These are phyloP conservation scores for Tor tambroides DNA, from an alignment of 2,113 vertebrate genomes.

Conservation along the genomic window DNA sequence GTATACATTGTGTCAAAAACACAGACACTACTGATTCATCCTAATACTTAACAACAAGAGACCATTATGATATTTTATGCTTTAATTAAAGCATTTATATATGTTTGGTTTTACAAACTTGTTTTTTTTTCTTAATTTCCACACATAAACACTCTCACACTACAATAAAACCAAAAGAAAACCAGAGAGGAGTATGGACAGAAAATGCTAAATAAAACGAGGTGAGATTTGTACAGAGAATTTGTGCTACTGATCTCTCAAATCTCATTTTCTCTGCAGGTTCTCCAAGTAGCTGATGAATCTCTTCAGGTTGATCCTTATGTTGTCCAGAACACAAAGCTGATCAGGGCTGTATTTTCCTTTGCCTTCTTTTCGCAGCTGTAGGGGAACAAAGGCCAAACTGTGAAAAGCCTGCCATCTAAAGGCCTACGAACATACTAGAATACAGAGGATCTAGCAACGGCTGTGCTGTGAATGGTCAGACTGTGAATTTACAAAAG, in stretches of 20 bases:
- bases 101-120: constrained; percentile 26
- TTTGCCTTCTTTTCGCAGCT: constrained; percentile 93
- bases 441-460: background rate
- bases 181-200: background rate
- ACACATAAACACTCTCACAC: constrained; percentile 15
- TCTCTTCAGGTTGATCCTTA: constrained; percentile 92
- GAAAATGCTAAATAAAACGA: background rate
- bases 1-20: too few relatives aligned
- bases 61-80: background rate
- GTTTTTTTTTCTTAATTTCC: background rate
- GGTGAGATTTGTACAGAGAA: background rate
- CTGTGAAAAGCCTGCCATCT: constrained; percentile 38
- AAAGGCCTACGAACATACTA: constrained; percentile 25
- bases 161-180: constrained; percentile 7
- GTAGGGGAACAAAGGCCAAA: constrained; percentile 28
- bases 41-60: background rate
- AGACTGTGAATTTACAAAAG: background rate
- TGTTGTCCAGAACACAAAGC: constrained; percentile 92
- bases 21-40: background rate
- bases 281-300: constrained; percentile 92
- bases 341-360: constrained; percentile 85
- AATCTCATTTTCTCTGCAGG: constrained; percentile 75
- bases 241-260: background rate
- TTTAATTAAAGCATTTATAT: constrained; percentile 34
- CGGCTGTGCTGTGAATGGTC: background rate